Conservation (phyloP, 2,888 invertebrate genomes). For the Agrypnus murinus region DNA sequence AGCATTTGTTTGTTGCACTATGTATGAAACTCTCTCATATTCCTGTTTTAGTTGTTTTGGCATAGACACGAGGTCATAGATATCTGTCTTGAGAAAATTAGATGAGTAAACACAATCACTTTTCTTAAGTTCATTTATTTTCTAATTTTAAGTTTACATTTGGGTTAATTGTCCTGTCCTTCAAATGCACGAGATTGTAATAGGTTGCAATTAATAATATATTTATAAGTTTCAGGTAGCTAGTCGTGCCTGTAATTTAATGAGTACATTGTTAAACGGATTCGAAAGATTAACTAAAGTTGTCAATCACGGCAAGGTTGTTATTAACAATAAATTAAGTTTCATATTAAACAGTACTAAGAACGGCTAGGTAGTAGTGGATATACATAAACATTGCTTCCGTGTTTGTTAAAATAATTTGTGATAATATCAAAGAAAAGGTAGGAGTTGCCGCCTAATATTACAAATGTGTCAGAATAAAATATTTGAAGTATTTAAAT, state of each 20-base stretch:
- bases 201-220: too few relatives aligned
- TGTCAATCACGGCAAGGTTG: constrained; percentile 31
- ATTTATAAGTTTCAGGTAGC: constrained; percentile 7
- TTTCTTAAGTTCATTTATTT: too few relatives aligned
- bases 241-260: constrained; percentile 5
- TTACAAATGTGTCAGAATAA: not conserved
- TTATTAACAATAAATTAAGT: constrained; percentile 20
- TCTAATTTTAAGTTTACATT: too few relatives aligned
- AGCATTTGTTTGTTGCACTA: too few relatives aligned
- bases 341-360: constrained; percentile 21
- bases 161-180: too few relatives aligned
- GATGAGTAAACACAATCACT: too few relatives aligned
- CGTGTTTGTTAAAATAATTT: constrained; percentile 23
- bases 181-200: too few relatives aligned
- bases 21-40: not conserved
- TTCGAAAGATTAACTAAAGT: constrained; percentile 9
- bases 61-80: not conserved
- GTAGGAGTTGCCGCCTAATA: constrained; percentile 11
- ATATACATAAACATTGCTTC: too few relatives aligned
- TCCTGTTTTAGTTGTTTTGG: not conserved
- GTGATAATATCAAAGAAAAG: constrained; percentile 20
- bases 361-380: not conserved
- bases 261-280: constrained; percentile 11
- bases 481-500: too few relatives aligned
- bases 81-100: constrained; percentile 5